Base-by-base conservation (phyloP, 2,113 vertebrate genomes). In the Tyrannus savana region DNA sequence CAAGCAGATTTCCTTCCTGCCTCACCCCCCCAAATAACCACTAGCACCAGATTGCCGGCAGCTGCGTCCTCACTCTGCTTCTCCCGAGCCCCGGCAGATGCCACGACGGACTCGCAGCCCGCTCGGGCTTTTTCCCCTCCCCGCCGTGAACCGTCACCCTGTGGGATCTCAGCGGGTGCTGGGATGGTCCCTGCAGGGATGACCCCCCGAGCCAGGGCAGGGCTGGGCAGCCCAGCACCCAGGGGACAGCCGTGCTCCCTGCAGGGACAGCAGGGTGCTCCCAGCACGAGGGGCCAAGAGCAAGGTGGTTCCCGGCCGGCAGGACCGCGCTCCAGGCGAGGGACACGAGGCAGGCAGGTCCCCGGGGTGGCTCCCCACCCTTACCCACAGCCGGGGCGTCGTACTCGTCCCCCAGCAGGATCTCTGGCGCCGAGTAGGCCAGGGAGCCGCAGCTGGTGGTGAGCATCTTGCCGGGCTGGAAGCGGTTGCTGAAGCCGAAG, bases 401-500 rank as follows among this genome's bases (percentile, higher is more conserved):
- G 0, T 99, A 99, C 93, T 99, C 98, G 4, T 99, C 99, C 66
- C 98, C 99, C 9, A 99, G 97, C 73, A 99, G 98, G 75, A 99
- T 98, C 97, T 99, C 99, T 0, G 99, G 99, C 2, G 99, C 98
- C 0, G 99, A 99, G 95, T 99, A 99, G 0, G 98, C 99, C 96
- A 99, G 97, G 1, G 99, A 99, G 37, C 98, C 99, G 0, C 99
- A 99, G 97, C 98, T 99, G 55, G 99, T 99, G 81, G 98, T 98
- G 87, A 99, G 97, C 98, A 98, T 98, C 63, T 97, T 98, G 74
- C 98, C 99, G 0, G 99, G 99, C 47, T 99, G 98, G 97, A 99
- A 99, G 74, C 96, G 97, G 96, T 98, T 99, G 96, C 99, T 99
- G 97, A 99, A 99, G 41, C 99, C 99, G 1, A 99, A 99, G 97